Evolutionary conservation across 2,113 vertebrate genomes (phyloP).

Genomic region (Dipodomys merriami): DNA sequence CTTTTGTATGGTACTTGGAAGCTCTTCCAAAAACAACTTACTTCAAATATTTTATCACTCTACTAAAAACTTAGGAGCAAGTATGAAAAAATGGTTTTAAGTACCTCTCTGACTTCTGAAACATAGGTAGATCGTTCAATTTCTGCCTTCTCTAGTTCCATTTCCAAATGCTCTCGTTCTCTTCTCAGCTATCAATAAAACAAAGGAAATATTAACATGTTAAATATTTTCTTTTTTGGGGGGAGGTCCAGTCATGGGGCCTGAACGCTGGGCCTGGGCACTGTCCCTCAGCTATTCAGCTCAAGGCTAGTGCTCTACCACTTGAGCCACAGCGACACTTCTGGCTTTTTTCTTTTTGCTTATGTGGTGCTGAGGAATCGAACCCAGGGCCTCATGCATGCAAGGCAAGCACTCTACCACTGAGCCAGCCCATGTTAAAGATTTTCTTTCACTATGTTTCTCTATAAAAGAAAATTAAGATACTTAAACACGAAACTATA

Average conservation of each 20-base stretch:
- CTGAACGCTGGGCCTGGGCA: too few relatives aligned
- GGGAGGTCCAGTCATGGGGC: too few relatives aligned
- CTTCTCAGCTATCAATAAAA: slow-evolving; percentile 89
- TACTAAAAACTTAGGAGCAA: slow-evolving; percentile 72
- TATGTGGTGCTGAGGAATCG: too few relatives aligned
- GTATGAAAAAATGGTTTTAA: slow-evolving; percentile 44
- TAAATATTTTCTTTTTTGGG: not conserved
- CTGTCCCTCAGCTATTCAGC: too few relatives aligned
- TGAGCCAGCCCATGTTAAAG: not conserved
- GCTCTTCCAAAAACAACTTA: slow-evolving; percentile 78
- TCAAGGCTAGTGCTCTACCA: too few relatives aligned
- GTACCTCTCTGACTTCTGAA: slow-evolving; percentile 97
- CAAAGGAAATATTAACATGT: slow-evolving; percentile 33
- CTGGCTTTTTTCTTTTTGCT: too few relatives aligned
- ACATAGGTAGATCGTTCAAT: slow-evolving; percentile 95
- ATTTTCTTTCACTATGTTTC: not conserved
- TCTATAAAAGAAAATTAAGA: not conserved
- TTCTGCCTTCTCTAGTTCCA: slow-evolving; percentile 95
- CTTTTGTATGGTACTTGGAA: slow-evolving; percentile 81
- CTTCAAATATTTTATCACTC: slow-evolving; percentile 73
- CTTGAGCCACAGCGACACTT: too few relatives aligned
- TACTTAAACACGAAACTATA: slow-evolving; percentile 22
- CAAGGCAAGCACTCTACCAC: too few relatives aligned
- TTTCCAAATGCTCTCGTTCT: slow-evolving; percentile 95
- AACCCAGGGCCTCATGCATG: too few relatives aligned